phyloP scores from a whole-genome alignment of 1,140 invertebrate species.

The Drosophila pectinifera region DNA sequence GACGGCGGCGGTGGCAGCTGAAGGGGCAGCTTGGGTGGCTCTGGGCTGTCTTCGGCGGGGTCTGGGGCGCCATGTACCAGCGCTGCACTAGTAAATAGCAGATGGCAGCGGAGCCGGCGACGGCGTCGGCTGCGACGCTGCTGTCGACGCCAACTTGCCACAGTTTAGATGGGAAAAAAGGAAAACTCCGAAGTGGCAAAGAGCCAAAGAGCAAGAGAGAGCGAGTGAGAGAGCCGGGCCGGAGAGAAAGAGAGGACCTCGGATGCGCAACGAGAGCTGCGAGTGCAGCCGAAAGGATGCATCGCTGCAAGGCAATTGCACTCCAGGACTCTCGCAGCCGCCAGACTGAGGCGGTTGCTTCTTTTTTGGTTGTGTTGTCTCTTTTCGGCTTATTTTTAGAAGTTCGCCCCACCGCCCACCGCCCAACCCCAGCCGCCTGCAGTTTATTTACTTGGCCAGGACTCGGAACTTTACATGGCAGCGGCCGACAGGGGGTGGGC shows the following conservation, averaged over 20 bases:
- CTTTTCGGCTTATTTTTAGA: slow-evolving; percentile 83
- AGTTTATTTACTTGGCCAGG: slow-evolving; percentile 77
- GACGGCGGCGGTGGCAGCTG: not conserved
- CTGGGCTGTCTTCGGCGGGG: not conserved
- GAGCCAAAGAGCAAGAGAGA: slow-evolving; percentile 15
- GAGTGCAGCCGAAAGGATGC: slow-evolving; percentile 69
- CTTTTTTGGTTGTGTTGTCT: slow-evolving; percentile 80
- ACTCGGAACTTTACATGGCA: slow-evolving; percentile 71
- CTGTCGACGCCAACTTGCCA: slow-evolving; percentile 73
- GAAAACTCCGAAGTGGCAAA: slow-evolving; percentile 47
- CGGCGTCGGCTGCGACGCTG: slow-evolving; percentile 16
- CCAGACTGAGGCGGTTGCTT: slow-evolving; percentile 73
- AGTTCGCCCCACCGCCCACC: slow-evolving; percentile 38
- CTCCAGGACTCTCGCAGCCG: slow-evolving; percentile 54
- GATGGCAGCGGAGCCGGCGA: slow-evolving; percentile 37
- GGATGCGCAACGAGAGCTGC: slow-evolving; percentile 54
- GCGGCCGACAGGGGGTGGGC: slow-evolving; percentile 1
- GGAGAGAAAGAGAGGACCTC: slow-evolving; percentile 16
- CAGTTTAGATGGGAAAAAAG: slow-evolving; percentile 80
- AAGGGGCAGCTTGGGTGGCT: slow-evolving; percentile 23
- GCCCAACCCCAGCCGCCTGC: slow-evolving; percentile 7
- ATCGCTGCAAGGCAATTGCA: slow-evolving; percentile 75
- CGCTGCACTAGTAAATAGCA: slow-evolving; percentile 60
- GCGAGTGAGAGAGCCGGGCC: slow-evolving; percentile 9
- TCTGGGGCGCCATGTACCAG: slow-evolving; percentile 44